Evolutionary conservation across 1,140 invertebrate species (phyloP), one percentile per base, ranked within the genome.

Genomic region (Eulimnadia texana): DNA sequence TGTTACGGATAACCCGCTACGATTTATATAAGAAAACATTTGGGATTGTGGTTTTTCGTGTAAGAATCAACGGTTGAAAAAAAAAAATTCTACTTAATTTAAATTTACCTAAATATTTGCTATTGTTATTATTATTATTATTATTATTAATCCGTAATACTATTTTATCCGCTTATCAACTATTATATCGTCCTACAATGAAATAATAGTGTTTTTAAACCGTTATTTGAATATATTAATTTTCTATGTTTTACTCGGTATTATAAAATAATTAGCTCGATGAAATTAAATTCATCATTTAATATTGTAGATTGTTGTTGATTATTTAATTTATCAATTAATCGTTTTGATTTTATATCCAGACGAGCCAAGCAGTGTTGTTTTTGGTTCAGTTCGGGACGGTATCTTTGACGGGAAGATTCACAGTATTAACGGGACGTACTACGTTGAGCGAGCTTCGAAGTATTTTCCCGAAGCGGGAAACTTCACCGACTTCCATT

Each of bases 381-480:
- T 92, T 65, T 94, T 90, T 77, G 94, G 95, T 64, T 93, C 93
- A 68, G 81, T 99, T 70, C 83, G 83, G 66, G 84, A 93, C 72
- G 95, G 95, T 62, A 81, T 97, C 60, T 98, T 98, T 75, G 89
- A 96, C 71, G 96, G 96, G 53, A 90, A 93, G 76, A 93, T 99
- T 65, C 76, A 86, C 67, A 85, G 90, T 62, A 77, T 81, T 50
- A 79, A 81, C 67, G 85, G 83, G 60, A 80, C 83, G 50, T 98
- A 83, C 78, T 97, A 88, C 73, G 86, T 99, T 64, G 95, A 99
- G 77, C 85, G 86, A 74, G 83, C 90, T 50, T 81, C 86, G 68
- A 83, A 88, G 73, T 94, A 93, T 77, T 89, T 90, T 74, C 82
- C 82, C 59, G 77, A 79, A 65, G 76, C 77, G 66, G 71, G 77